Conservation (phyloP, 2,888 invertebrate species). For the Lasioglossum villosulum region DNA sequence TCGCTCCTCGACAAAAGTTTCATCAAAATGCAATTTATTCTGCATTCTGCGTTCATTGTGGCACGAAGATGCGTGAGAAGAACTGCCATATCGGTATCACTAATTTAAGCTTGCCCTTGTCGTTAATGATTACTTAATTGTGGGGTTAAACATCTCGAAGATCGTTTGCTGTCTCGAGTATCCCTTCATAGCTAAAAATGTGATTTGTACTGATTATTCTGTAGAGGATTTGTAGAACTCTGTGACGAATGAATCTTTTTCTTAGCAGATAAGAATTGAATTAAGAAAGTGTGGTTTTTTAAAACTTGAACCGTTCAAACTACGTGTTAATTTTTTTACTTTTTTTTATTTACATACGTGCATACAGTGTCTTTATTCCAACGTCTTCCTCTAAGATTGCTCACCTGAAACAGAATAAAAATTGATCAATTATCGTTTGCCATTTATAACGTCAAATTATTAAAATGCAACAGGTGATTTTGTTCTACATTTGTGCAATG, state of each 20-base stretch:
- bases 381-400: slow-evolving; percentile 28
- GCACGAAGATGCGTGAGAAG: background rate
- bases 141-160: background rate
- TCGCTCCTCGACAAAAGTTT: background rate
- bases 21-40: background rate
- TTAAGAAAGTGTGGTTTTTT: background rate
- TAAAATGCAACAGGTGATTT: background rate
- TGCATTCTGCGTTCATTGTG: slow-evolving; percentile 4
- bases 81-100: background rate
- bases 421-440: background rate
- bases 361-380: background rate
- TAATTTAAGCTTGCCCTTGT: background rate
- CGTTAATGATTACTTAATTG: background rate
- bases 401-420: slow-evolving; percentile 71
- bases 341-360: slow-evolving; percentile 31
- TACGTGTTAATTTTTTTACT: background rate
- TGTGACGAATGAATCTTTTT: background rate
- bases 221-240: background rate
- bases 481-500: no score
- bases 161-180: background rate
- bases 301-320: background rate
- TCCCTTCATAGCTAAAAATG: background rate
- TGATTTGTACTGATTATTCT: background rate
- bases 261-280: background rate
- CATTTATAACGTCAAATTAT: background rate